Evolutionary conservation across 2,113 vertebrate species (phyloP).

Genomic region (Nyctibius bracteatus): DNA sequence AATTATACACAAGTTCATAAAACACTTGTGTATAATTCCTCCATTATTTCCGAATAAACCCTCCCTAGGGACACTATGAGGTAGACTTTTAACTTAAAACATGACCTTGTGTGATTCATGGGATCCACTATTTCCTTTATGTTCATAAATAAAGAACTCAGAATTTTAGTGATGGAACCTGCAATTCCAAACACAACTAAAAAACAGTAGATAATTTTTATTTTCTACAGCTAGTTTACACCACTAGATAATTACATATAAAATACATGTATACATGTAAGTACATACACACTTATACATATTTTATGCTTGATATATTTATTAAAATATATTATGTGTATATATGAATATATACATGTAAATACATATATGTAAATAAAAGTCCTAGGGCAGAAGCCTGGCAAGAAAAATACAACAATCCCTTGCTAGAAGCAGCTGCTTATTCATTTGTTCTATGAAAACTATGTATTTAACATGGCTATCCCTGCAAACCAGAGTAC

Average conservation of each 20-base stretch:
- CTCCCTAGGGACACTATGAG: neutral
- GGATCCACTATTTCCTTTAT: neutral
- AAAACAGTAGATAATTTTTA: neutral
- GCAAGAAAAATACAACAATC: neutral
- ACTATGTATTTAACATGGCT: neutral
- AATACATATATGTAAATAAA: neutral
- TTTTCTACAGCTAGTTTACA: neutral
- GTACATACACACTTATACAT: neutral
- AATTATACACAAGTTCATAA: too few relatives aligned
- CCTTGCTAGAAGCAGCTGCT: conserved; percentile 19
- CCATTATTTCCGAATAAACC: neutral
- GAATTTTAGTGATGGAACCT: neutral
- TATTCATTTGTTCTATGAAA: conserved; percentile 17
- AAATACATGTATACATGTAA: neutral
- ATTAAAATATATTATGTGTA: neutral
- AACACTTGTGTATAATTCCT: neutral
- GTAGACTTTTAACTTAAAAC: neutral
- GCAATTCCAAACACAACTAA: neutral
- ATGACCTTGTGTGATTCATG: neutral
- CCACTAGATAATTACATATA: neutral
- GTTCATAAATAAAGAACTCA: neutral
- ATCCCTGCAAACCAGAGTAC: conserved; percentile 18
- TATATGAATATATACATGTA: neutral
- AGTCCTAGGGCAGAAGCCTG: neutral
- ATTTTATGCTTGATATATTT: neutral